These are phyloP conservation scores for Phoxinus phoxinus DNA, from an alignment of 2,113 vertebrate species.

Conservation along the genomic window DNA sequence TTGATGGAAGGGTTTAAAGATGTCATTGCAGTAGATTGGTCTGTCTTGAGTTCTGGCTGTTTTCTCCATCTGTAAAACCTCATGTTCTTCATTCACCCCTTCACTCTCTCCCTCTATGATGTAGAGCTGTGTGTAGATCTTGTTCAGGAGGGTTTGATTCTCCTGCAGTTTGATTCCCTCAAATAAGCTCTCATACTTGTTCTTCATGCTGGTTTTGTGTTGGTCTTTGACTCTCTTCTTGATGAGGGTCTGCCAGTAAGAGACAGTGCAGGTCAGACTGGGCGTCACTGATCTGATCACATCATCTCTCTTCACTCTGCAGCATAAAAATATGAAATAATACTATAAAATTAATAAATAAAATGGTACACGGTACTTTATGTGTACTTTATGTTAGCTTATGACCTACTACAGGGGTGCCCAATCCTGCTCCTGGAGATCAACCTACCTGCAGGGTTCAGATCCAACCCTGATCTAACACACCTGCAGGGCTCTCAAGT, in stretches of 20 bases:
- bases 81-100: neutral
- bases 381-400: no score
- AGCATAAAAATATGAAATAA: neutral
- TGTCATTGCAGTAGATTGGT: no score
- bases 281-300: neutral
- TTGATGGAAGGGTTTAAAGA: no score
- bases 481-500: no score
- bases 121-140: neutral
- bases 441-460: no score
- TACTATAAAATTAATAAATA: neutral
- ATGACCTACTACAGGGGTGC: no score
- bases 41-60: no score
- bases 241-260: neutral
- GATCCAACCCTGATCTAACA: no score
- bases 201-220: neutral
- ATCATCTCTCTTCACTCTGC: neutral
- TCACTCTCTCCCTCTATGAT: neutral
- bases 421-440: no score
- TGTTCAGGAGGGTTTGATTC: neutral
- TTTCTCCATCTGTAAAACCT: constrained; percentile 1
- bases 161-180: neutral
- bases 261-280: neutral
- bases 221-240: neutral
- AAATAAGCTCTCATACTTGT: neutral
- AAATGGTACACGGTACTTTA: neutral